These are phyloP conservation scores for Diarsia mendica DNA, from an alignment of 2,888 invertebrate species.

Conservation along the genomic window DNA sequence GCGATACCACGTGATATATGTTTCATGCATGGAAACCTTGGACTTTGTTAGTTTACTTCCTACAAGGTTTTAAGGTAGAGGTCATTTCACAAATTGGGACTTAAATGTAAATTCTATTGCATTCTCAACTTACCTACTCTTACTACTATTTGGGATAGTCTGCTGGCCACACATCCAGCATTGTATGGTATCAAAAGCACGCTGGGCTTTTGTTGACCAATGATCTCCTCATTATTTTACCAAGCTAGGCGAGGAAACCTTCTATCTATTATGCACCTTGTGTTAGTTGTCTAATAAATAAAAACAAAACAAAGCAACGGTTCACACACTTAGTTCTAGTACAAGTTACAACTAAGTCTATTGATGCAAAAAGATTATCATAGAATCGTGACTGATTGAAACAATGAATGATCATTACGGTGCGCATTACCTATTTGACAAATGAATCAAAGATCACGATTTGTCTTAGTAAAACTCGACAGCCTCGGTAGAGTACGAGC, in stretches of 20 bases:
- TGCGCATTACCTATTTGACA: conserved; percentile 51
- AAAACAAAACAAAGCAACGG: conserved; percentile 46
- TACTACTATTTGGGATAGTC: too few relatives aligned
- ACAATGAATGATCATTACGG: conserved; percentile 58
- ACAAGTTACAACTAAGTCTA: neutral
- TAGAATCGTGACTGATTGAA: conserved; percentile 69
- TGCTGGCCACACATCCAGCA: too few relatives aligned
- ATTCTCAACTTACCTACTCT: neutral
- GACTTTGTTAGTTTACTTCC: neutral
- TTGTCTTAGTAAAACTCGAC: conserved; percentile 27
- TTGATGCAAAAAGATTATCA: conserved; percentile 55
- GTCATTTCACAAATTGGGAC: neutral
- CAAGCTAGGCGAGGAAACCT: neutral
- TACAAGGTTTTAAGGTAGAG: neutral
- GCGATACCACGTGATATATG: conserved; percentile 21
- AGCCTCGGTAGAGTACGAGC: neutral
- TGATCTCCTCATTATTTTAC: neutral
- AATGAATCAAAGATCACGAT: conserved; percentile 64
- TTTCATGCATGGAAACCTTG: conserved; percentile 33
- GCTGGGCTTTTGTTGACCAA: neutral
- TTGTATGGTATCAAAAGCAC: neutral
- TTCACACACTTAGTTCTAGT: conserved; percentile 37
- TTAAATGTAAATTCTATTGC: neutral
- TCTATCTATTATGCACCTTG: neutral
- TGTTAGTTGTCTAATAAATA: neutral